Base-by-base conservation (phyloP, 1,140 invertebrate genomes). In the Platyscapa corneri region DNA sequence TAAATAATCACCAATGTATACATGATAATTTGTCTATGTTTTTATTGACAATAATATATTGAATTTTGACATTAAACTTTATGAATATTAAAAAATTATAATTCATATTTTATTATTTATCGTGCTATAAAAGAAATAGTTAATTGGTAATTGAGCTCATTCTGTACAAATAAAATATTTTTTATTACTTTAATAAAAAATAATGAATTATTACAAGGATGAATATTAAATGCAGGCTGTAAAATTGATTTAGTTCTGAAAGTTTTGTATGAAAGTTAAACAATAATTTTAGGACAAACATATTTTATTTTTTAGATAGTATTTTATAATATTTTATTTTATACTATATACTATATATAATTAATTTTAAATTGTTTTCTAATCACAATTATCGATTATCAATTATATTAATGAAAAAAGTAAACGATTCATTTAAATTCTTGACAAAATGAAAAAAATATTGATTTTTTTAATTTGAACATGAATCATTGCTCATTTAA, bases 401-500 rank as follows among this genome's bases (percentile, higher is more conserved):
- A 39, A 34, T 70, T 37, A 39, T 42, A 74, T 74, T 39, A n/a
- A 42, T 42, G n/a, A 39, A 18, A 0, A 34, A 39, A 3, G 39
- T 0, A 7, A 72, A 72, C 32, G 18, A 39, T 2, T 39, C 23
- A 39, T 23, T 18, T 39, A n/a, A n/a, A n/a, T n/a, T n/a, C n/a
- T n/a, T n/a, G n/a, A n/a, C n/a, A n/a, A n/a, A n/a, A n/a, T n/a
- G n/a, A n/a, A n/a, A n/a, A n/a, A n/a, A 74, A 42, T 74, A 20
- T 42, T 42, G 37, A 74, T 74, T 74, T 74, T 42, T n/a, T 74
- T 42, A 74, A n/a, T 72, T 27, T 72, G 1, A n/a, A 42, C 39
- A n/a, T 42, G 42, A 42, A 39, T 74, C 0, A 74, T 74, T 74
- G 34, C 14, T 39, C 6, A 78, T 78, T 79, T 64, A 79, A 79